Evolutionary conservation across 2,113 vertebrate genomes (phyloP), one percentile per base, ranked within the genome.

Genomic region (Acanthochromis polyacanthus): DNA sequence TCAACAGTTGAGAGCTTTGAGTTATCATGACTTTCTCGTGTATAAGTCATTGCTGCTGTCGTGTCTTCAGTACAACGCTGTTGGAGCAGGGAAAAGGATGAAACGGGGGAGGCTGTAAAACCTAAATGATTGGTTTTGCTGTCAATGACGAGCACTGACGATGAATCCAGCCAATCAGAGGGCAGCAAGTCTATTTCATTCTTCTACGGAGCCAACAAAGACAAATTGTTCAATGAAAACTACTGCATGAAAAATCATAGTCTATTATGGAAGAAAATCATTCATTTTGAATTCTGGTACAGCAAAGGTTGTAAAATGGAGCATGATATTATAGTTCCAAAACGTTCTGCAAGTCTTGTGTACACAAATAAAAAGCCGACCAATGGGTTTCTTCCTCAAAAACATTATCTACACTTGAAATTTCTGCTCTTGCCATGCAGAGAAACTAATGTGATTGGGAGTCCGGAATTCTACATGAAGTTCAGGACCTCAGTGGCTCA

Each of bases 111-210:
- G 60, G 43, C 30, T 51, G 38, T 46, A 45, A 64, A 60, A 57
- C 65, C 45, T 0, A 51, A 50, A 72, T 19, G 28, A 38, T 20
- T 1, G 17, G 11, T 57, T 71, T 63, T 22, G 63, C 14, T 60
- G 66, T 71, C 25, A 10, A 32, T 25, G 71, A 75, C 40, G 45
- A 73, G 65, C 6, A 14, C 25, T 72, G 82, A 88, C 62, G 12
- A 20, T 69, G 40, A 86, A 75, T 63, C 48, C 73, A 84, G 82
- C 86, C 85, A 57, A 85, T 57, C 81, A 88, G 70, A 81, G 64
- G 25, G 75, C 38, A 66, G 56, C 10, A 9, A 30, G 56, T 55
- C 45, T 5, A 30, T 30, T 30, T 19, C 15, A 2, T 1, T 48
- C 46, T 17, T 19, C 6, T 12, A 8, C 32, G 15, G 40, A 15